Evolutionary conservation across 2,113 vertebrate genomes (phyloP), one percentile per base, ranked within the genome.

Genomic region (Tichodroma muraria): DNA sequence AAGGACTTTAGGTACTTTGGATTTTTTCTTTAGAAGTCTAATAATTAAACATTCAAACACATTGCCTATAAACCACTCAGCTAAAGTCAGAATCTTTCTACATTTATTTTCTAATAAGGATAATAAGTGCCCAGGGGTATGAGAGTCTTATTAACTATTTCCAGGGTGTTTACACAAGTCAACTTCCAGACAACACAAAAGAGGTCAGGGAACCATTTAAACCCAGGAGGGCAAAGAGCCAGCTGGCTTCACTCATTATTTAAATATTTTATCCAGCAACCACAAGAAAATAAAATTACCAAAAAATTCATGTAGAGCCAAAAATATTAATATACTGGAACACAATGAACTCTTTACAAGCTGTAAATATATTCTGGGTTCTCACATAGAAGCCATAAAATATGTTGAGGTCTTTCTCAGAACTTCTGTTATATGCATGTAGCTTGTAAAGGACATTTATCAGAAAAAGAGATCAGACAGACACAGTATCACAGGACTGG

Each of bases 231-330:
- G 68, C 80, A 95, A 96, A 89, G 59, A 95, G 97, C 83, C 88
- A 96, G 49, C 61, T 97, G 95, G 96, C 92, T 87, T 33, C 56
- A 19, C 31, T 87, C 15, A 18, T 53, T 70, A 45, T 37, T 22
- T 28, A 83, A 95, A 70, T 87, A 73, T 69, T 97, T 97, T 93
- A 95, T 85, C 94, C 93, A 95, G 93, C 81, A 95, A 95, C 20
- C 52, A 82, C 90, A 95, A 95, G 80, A 92, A 80, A 94, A 78
- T 54, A 91, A 89, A 93, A 92, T 85, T 56, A 93, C 71, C 5
- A 49, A 80, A 88, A 94, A 86, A 45, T 8, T 78, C 80, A 96
- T 21, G n/a, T 83, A 44, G 25, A 69, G 92, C 95, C 94, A 97
- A 93, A 96, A 96, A 92, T 79, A 96, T 90, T 91, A 96, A 81